Conservation (phyloP, 2,888 invertebrate species). For the Drosophila seclusa region DNA sequence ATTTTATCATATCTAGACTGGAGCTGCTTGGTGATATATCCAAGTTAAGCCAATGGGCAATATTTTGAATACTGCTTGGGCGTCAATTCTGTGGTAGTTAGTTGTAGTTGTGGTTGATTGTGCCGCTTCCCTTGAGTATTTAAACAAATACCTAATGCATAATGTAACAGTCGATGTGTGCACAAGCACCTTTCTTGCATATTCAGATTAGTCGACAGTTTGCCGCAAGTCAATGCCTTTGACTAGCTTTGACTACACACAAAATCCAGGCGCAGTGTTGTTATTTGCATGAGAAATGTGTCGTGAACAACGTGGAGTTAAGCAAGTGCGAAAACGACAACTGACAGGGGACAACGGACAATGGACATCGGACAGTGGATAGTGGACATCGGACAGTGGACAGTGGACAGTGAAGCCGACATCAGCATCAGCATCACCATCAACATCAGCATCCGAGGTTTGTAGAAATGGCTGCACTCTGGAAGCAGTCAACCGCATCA, state of each 20-base stretch:
- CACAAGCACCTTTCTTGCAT: slow-evolving; percentile 20
- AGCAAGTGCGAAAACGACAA: slow-evolving; percentile 63
- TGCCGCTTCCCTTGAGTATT: slow-evolving; percentile 13
- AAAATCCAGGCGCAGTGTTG: slow-evolving; percentile 38
- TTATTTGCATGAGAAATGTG: slow-evolving; percentile 69
- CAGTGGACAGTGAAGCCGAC: slow-evolving; percentile 1
- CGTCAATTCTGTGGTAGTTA: background rate
- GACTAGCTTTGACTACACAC: slow-evolving; percentile 4
- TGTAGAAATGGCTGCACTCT: slow-evolving; percentile 39
- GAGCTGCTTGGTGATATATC: too few relatives aligned
- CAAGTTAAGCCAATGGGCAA: background rate
- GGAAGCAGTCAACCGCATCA: slow-evolving; percentile 61
- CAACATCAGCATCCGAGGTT: slow-evolving; percentile 21
- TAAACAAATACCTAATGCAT: slow-evolving; percentile 32
- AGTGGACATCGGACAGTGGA: slow-evolving; percentile 9
- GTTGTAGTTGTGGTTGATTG: slow-evolving; percentile 6
- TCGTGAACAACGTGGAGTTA: slow-evolving; percentile 41
- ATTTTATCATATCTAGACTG: background rate
- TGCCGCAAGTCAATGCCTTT: slow-evolving; percentile 46
- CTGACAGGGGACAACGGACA: slow-evolving; percentile 41
- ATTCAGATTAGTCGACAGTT: slow-evolving; percentile 31
- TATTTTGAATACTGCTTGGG: background rate
- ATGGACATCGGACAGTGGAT: background rate
- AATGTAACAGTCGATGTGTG: slow-evolving; percentile 18
- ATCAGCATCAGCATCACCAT: slow-evolving; percentile 10